Conservation (phyloP, 2,113 vertebrate genomes). For the Colaptes auratus region DNA sequence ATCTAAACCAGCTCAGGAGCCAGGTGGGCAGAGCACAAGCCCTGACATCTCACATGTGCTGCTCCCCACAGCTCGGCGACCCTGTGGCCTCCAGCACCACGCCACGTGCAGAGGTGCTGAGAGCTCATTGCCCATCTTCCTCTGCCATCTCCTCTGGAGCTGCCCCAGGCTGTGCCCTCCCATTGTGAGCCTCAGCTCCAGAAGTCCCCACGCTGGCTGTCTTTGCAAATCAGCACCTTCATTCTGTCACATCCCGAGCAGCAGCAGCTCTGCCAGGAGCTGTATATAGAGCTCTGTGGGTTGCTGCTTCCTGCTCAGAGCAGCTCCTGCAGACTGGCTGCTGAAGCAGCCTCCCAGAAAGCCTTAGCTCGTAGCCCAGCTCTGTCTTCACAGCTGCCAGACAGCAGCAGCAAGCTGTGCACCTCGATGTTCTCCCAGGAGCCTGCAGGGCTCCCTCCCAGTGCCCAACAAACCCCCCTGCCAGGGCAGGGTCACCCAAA, state of each 20-base stretch:
- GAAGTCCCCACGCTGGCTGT: background rate
- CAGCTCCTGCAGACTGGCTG: background rate
- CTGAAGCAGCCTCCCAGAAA: background rate
- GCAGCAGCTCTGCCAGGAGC: slow-evolving; percentile 23
- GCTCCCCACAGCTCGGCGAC: background rate
- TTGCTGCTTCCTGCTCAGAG: slow-evolving; percentile 49
- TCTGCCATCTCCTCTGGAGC: rapidly evolving
- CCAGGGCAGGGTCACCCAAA: no score
- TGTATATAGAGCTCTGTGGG: slow-evolving; percentile 46
- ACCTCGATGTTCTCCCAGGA: background rate
- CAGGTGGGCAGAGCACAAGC: background rate
- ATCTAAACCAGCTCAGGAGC: background rate
- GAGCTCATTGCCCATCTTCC: background rate
- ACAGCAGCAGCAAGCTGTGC: background rate
- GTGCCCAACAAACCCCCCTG: background rate
- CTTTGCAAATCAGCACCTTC: slow-evolving; percentile 12
- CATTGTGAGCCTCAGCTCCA: background rate
- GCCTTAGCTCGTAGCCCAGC: background rate
- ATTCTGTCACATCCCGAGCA: slow-evolving; percentile 34
- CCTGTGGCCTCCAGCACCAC: rapidly evolving
- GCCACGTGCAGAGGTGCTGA: rapidly evolving
- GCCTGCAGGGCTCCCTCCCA: background rate
- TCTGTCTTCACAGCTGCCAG: slow-evolving; percentile 1
- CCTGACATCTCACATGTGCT: rapidly evolving
- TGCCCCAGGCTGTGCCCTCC: background rate